phyloP scores from a whole-genome alignment of 2,113 vertebrate species.

The Gorsachius goisagi region DNA sequence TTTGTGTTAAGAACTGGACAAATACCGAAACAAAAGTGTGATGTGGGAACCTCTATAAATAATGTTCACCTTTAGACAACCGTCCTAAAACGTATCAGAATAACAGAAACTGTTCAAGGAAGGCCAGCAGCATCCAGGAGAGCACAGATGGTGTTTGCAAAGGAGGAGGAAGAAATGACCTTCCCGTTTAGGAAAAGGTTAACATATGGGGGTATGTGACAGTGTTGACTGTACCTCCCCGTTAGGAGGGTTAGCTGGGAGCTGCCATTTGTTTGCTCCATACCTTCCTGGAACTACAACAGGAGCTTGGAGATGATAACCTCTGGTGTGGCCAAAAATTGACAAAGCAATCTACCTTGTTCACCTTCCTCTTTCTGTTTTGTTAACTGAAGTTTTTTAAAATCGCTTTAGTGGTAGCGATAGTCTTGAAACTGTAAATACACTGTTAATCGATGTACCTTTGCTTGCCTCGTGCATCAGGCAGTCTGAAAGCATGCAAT shows the following conservation, averaged over 20 bases:
- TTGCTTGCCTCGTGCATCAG: neutral
- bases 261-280: accelerated
- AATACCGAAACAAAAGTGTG: neutral
- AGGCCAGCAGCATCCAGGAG: neutral
- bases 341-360: neutral
- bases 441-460: neutral
- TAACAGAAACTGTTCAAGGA: neutral
- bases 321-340: neutral
- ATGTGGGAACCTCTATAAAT: neutral
- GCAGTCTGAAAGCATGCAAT: neutral
- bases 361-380: neutral
- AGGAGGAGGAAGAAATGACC: neutral
- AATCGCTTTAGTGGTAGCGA: neutral
- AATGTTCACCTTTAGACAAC: accelerated
- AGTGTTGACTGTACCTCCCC: neutral
- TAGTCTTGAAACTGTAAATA: neutral
- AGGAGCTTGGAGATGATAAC: neutral
- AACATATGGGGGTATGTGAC: accelerated
- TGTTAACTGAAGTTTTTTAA: neutral
- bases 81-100: neutral
- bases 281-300: neutral
- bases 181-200: neutral
- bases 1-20: neutral
- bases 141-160: neutral
- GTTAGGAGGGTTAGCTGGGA: neutral